Conservation (phyloP, 2,888 invertebrate species). For the Drosophila anceps region DNA sequence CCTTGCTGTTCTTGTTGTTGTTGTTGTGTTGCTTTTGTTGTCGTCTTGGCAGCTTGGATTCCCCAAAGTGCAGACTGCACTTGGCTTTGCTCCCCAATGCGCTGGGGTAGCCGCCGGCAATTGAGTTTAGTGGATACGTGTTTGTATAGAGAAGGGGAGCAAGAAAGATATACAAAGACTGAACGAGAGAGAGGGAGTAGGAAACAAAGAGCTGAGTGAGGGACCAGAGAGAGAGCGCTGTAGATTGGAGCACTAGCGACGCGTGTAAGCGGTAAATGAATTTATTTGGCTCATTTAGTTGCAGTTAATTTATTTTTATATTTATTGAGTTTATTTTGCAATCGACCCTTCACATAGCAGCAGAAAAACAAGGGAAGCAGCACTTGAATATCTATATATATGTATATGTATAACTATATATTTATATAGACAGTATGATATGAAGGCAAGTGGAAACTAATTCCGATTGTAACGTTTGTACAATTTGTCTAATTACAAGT, state of each 20-base stretch:
- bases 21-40: slow-evolving; percentile 5
- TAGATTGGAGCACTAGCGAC: slow-evolving; percentile 49
- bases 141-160: slow-evolving; percentile 7
- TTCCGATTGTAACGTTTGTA: not conserved
- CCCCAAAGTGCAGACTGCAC: slow-evolving; percentile 40
- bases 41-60: slow-evolving; percentile 22
- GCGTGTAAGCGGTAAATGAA: slow-evolving; percentile 73
- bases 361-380: not conserved
- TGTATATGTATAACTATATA: not conserved
- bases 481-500: not conserved
- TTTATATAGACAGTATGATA: not conserved
- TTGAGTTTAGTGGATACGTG: slow-evolving; percentile 74
- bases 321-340: slow-evolving; percentile 70
- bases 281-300: slow-evolving; percentile 78
- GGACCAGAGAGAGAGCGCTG: slow-evolving; percentile 1
- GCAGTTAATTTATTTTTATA: slow-evolving; percentile 75
- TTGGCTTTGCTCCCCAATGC: slow-evolving; percentile 22
- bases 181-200: not conserved
- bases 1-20: not conserved
- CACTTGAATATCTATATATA: not conserved
- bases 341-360: slow-evolving; percentile 9
- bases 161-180: not conserved
- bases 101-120: slow-evolving; percentile 51
- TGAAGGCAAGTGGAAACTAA: not conserved
- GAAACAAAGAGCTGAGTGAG: not conserved